phyloP scores from a whole-genome alignment of 1,140 invertebrate genomes.

The Hycleus cichorii region DNA sequence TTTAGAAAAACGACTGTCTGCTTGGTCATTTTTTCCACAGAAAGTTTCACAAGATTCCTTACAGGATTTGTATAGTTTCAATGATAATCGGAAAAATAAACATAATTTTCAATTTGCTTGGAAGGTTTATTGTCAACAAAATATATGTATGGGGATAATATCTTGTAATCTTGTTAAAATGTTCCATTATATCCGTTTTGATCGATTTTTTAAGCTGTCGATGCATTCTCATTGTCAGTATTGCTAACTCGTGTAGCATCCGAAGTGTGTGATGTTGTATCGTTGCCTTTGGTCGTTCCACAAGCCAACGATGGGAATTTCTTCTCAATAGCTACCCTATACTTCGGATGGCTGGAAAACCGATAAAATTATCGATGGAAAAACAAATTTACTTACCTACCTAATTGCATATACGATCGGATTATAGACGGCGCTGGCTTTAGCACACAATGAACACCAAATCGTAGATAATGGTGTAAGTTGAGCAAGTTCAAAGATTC shows the following conservation, averaged over 20 bases:
- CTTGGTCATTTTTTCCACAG: too few species aligned
- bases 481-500: conserved; percentile 57
- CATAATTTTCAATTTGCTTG: too few species aligned
- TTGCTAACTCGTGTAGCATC: conserved; percentile 43
- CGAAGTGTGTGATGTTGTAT: conserved; percentile 48
- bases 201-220: conserved; percentile 8
- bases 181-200: too few species aligned
- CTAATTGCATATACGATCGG: conserved; percentile 77
- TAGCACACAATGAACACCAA: conserved; percentile 72
- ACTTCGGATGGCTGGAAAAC: conserved; percentile 63
- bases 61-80: too few species aligned
- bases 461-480: conserved; percentile 67
- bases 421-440: conserved; percentile 72
- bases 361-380: too few species aligned
- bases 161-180: too few species aligned
- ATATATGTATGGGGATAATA: too few species aligned
- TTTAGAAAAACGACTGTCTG: too few species aligned
- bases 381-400: conserved; percentile 34
- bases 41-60: too few species aligned
- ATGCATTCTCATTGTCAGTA: conserved; percentile 21
- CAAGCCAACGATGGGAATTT: conserved; percentile 64
- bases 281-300: conserved; percentile 40
- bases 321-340: conserved; percentile 59
- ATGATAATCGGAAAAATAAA: too few species aligned
- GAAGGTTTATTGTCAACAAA: too few species aligned